Evolutionary conservation across 2,797 vertebrate genomes (phyloP).

Genomic region (Helicolenus hilgendorfi): DNA sequence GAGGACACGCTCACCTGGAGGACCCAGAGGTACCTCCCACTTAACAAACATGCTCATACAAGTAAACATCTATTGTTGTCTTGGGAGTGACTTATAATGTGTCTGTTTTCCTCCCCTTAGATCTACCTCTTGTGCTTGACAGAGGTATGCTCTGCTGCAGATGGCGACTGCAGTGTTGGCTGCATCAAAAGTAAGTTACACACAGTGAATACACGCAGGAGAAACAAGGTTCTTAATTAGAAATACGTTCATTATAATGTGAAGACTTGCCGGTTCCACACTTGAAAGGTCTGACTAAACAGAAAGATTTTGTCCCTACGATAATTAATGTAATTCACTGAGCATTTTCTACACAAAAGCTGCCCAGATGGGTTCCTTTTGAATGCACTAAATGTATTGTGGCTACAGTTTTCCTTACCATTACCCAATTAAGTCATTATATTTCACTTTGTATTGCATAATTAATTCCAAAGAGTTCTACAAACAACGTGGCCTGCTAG

Average conservation of each 20-base stretch:
- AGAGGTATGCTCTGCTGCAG: constrained; percentile 62
- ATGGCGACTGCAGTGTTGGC: constrained; percentile 45
- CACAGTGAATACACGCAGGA: not conserved
- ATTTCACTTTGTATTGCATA: not conserved
- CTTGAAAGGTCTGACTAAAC: not conserved
- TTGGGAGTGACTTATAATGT: not conserved
- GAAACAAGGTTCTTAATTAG: not conserved
- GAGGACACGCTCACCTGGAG: not conserved
- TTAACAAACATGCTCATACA: not conserved
- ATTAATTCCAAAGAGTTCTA: not conserved
- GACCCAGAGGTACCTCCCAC: constrained; percentile 69
- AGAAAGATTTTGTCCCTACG: not conserved
- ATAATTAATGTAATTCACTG: not conserved
- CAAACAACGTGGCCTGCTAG: not conserved
- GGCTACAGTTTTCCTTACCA: not conserved
- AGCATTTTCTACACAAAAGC: not conserved
- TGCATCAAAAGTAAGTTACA: constrained; percentile 60
- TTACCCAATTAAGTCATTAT: not conserved
- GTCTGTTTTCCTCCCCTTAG: constrained; percentile 35
- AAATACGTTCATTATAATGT: not conserved
- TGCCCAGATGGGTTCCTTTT: not conserved
- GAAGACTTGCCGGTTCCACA: not conserved
- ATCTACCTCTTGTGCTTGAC: constrained; percentile 73
- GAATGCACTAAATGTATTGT: not conserved
- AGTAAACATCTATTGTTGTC: not conserved